These are phyloP conservation scores for Albula goreensis DNA, from an alignment of 2,113 vertebrate species.

Conservation along the genomic window DNA sequence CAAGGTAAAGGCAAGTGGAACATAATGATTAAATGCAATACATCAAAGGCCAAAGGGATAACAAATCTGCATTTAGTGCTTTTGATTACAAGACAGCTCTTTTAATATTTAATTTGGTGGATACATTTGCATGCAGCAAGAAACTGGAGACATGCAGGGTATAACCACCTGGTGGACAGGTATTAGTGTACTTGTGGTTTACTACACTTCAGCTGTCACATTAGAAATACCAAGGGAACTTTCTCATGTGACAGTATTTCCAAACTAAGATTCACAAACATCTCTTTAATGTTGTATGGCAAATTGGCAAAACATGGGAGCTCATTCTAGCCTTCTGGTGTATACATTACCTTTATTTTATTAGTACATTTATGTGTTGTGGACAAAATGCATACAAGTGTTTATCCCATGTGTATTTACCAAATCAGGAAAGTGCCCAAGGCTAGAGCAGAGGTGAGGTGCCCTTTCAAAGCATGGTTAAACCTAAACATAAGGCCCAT, in stretches of 20 bases:
- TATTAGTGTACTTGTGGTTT: neutral
- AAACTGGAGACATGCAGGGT: conserved; percentile 50
- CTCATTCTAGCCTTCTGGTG: neutral
- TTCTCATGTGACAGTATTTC: neutral
- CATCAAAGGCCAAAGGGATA: neutral
- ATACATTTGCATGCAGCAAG: conserved; percentile 38
- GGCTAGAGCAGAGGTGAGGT: conserved; percentile 16
- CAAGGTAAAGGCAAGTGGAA: neutral
- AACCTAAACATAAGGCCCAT: conserved; percentile 47
- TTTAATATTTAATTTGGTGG: conserved; percentile 64
- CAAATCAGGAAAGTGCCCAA: conserved; percentile 13
- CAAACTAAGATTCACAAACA: neutral
- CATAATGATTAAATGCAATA: no score
- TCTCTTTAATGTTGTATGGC: neutral
- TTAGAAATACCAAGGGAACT: conserved; percentile 13
- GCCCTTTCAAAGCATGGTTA: conserved; percentile 21
- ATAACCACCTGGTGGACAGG: neutral
- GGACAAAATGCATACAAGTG: neutral
- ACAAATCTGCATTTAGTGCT: conserved; percentile 27
- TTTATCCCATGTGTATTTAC: neutral
- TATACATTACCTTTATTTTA: neutral
- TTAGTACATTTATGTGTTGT: neutral
- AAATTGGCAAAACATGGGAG: neutral
- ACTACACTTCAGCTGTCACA: neutral
- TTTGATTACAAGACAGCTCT: conserved; percentile 62